phyloP scores from a whole-genome alignment of 2,797 vertebrate species.

The Sebastes minor region DNA sequence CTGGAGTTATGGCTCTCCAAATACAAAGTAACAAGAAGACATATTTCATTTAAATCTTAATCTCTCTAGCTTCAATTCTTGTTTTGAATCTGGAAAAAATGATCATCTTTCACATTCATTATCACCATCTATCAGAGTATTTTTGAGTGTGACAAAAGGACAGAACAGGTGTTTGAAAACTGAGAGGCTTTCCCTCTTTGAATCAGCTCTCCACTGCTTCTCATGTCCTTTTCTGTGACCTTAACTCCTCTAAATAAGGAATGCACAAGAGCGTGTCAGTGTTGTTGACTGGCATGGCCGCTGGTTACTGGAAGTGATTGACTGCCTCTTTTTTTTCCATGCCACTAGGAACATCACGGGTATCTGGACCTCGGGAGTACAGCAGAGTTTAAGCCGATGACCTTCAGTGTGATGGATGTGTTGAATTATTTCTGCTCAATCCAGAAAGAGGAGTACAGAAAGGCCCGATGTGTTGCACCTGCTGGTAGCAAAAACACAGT shows the following conservation, averaged over 20 bases:
- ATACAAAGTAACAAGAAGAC: conserved; percentile 65
- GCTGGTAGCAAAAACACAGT: conserved; percentile 49
- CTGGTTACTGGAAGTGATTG: conserved; percentile 3
- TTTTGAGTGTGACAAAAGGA: conserved; percentile 24
- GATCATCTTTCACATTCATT: background rate
- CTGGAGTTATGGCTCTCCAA: conserved; percentile 68
- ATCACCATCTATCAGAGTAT: conserved; percentile 11
- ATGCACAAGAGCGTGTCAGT: background rate
- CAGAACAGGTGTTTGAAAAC: conserved; percentile 42
- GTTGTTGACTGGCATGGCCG: conserved; percentile 22
- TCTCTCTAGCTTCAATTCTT: background rate
- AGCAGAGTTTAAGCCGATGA: background rate
- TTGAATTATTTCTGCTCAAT: conserved; percentile 75
- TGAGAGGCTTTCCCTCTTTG: conserved; percentile 13
- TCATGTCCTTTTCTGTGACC: conserved; percentile 41
- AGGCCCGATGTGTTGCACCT: conserved; percentile 7
- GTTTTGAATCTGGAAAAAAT: background rate
- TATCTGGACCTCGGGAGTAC: conserved; percentile 2
- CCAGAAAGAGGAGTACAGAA: conserved; percentile 32
- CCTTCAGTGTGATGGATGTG: conserved; percentile 57
- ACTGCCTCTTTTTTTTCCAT: background rate
- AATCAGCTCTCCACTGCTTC: background rate
- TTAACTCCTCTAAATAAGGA: conserved; percentile 48
- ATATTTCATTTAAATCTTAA: background rate
- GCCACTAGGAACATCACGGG: conserved; percentile 47